phyloP scores from a whole-genome alignment of 2,797 vertebrate species.

The Mormyrops boulengeri region DNA sequence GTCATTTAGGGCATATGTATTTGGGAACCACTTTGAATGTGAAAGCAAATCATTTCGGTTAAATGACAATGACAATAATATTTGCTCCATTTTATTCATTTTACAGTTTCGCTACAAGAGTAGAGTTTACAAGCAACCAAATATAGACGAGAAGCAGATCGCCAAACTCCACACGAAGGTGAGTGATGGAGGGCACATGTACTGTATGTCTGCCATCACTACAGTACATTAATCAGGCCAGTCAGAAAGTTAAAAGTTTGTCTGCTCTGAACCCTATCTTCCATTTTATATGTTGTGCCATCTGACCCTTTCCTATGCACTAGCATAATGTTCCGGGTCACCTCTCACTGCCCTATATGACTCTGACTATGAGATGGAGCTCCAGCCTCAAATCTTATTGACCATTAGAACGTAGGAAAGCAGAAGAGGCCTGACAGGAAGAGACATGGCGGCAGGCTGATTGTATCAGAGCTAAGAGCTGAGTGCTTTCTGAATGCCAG shows the following conservation, averaged over 20 bases:
- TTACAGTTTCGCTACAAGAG: conserved; percentile 90
- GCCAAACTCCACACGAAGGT: conserved; percentile 92
- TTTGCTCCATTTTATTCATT: neutral
- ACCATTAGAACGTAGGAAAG: conserved; percentile 17
- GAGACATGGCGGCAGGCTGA: neutral
- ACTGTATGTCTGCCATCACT: neutral
- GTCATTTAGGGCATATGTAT: neutral
- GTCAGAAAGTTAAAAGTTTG: neutral
- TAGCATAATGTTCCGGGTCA: neutral
- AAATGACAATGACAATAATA: neutral
- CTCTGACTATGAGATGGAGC: neutral
- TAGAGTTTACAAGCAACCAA: conserved; percentile 74
- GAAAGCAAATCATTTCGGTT: neutral
- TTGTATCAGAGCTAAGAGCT: neutral
- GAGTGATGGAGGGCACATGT: neutral
- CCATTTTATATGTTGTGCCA: neutral
- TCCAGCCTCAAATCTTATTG: conserved; percentile 7
- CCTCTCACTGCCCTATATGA: neutral
- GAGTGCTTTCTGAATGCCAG: neutral
- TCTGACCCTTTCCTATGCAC: neutral
- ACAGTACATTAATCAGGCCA: neutral
- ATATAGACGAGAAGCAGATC: conserved; percentile 81
- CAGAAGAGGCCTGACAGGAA: neutral
- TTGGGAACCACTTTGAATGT: neutral
- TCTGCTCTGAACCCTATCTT: neutral